phyloP scores from a whole-genome alignment of 1,140 invertebrate species.

The Listronotus bonariensis region DNA sequence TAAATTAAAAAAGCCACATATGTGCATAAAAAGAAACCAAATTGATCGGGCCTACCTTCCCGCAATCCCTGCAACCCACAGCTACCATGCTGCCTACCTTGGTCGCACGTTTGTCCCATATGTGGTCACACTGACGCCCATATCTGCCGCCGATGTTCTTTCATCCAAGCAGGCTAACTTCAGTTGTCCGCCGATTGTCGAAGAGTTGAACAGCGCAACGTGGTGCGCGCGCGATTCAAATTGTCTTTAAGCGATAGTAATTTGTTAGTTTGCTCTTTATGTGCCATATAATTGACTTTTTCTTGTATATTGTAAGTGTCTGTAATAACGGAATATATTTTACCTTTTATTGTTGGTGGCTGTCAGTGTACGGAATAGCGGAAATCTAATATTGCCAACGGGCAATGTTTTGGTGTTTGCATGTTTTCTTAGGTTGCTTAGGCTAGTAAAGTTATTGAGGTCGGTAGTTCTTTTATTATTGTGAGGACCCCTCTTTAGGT shows the following conservation, averaged over 20 bases:
- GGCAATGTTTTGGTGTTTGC: slow-evolving; percentile 8
- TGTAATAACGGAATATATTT: slow-evolving; percentile 28
- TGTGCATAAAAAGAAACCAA: background rate
- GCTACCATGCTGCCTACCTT: slow-evolving; percentile 34
- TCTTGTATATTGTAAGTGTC: slow-evolving; percentile 28
- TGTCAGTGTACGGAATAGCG: slow-evolving; percentile 30
- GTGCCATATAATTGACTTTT: slow-evolving; percentile 36
- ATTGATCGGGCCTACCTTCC: background rate
- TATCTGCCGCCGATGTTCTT: slow-evolving; percentile 26
- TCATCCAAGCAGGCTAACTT: slow-evolving; percentile 24
- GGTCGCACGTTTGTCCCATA: slow-evolving; percentile 40
- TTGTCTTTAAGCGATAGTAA: slow-evolving; percentile 7
- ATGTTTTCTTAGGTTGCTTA: slow-evolving; percentile 7
- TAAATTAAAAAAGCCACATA: too few relatives aligned
- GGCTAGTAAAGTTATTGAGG: background rate
- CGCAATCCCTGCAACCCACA: slow-evolving; percentile 4
- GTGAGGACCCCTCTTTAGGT: background rate
- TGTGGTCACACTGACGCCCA: slow-evolving; percentile 36
- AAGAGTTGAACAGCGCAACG: slow-evolving; percentile 25
- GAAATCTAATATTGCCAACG: slow-evolving; percentile 11
- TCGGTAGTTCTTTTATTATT: background rate
- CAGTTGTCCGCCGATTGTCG: slow-evolving; percentile 45
- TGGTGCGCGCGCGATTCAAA: slow-evolving; percentile 33
- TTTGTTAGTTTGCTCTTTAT: slow-evolving; percentile 10
- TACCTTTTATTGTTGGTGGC: slow-evolving; percentile 23